Base-by-base conservation (phyloP, 2,113 vertebrate genomes). In the Murina feae region DNA sequence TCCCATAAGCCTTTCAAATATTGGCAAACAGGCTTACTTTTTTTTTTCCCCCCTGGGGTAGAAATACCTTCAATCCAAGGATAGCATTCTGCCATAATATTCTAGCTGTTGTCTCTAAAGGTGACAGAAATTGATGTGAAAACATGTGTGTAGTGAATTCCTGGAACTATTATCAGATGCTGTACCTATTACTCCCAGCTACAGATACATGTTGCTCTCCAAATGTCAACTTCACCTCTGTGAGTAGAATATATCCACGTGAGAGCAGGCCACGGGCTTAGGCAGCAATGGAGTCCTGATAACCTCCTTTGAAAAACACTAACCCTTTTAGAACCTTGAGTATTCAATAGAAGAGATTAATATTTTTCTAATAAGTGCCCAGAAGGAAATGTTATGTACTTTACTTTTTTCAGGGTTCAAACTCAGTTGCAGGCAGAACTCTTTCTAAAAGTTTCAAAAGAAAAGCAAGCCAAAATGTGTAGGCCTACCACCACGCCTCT, bases 361-460 rank as follows among this genome's bases (percentile, higher is more conserved):
- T 60, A 65, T 58, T 74, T 90, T 89, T 76, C 82, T 80, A 65
- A 16, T 51, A 93, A 86, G 51, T 44, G 5, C 35, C n/a, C 68
- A 60, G 58, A 84, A 28, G 49, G 78, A 86, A 85, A 93, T 55
- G 17, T 76, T 79, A 60, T 30, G 9, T 53, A 60, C 37, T 74
- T 91, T 53, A 44, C 32, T 20, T 4, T 71, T 95, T 86, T 74
- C 71, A 58, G 35, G 39, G 20, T 88, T 42, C 47, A 83, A 91
- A 91, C 53, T 96, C 79, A 79, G 42, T 66, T 85, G 37, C 4
- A 72, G 51, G n/a, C 42, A 75, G 72, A 94, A 55, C 35, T 71
- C 53, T 80, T 74, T 74, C 60, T 93, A 42, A 89, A 92, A 37
- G 5, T 87, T 96, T 96, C 81, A 68, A 86, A 94, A 68, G 82